Evolutionary conservation across 2,888 invertebrate species (phyloP).

Genomic region (Ethmia dodecea): DNA sequence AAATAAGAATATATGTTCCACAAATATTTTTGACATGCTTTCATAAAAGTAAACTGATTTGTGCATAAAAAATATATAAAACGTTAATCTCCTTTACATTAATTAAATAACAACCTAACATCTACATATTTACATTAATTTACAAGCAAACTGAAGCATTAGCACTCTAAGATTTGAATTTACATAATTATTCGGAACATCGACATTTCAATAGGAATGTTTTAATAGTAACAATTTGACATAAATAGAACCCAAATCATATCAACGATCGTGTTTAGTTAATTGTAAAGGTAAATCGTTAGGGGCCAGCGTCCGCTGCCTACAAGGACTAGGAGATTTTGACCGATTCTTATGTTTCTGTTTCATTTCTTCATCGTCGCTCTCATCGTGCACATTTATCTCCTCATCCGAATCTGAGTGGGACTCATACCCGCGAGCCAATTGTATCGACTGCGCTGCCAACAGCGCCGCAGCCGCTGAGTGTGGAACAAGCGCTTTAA

Average conservation of each 20-base stretch:
- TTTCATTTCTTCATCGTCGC: slow-evolving; percentile 79
- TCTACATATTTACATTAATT: slow-evolving; percentile 65
- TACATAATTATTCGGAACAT: slow-evolving; percentile 59
- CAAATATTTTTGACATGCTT: slow-evolving; percentile 10
- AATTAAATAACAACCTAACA: slow-evolving; percentile 48
- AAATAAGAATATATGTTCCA: slow-evolving; percentile 5
- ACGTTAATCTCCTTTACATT: slow-evolving; percentile 45
- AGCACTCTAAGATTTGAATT: slow-evolving; percentile 53
- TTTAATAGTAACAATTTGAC: slow-evolving; percentile 45
- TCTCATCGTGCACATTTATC: slow-evolving; percentile 90
- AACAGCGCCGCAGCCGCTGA: slow-evolving; percentile 79
- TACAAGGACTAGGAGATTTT: slow-evolving; percentile 67
- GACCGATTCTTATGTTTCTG: slow-evolving; percentile 62
- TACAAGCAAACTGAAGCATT: slow-evolving; percentile 57
- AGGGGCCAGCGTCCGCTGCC: slow-evolving; percentile 32
- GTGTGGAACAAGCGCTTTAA: slow-evolving; percentile 85
- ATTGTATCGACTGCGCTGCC: slow-evolving; percentile 67
- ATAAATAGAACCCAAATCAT: slow-evolving; percentile 35
- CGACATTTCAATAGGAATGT: slow-evolving; percentile 51
- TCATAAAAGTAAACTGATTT: slow-evolving; percentile 28
- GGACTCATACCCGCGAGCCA: slow-evolving; percentile 69
- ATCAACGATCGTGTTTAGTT: slow-evolving; percentile 84
- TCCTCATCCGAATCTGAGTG: slow-evolving; percentile 85
- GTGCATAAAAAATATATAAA: slow-evolving; percentile 51
- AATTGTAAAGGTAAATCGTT: slow-evolving; percentile 82